Percentiles rank a stretch among this genome's conserved stretches.
These are phyloP conservation scores for Panopea generosa DNA, from an alignment of 2,888 invertebrate genomes.

Conservation along the genomic window DNA sequence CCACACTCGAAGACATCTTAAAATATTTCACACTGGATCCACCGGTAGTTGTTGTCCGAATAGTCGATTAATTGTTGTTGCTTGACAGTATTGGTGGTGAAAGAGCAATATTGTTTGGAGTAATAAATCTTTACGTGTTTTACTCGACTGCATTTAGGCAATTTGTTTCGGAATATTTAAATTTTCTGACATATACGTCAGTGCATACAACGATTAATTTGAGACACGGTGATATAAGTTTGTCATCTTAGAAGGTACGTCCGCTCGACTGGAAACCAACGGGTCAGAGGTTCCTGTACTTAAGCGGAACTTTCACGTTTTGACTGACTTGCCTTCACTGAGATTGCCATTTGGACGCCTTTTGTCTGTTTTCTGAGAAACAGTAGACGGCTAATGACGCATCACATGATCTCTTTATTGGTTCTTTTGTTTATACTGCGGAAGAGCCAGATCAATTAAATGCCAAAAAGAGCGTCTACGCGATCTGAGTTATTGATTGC, in stretches of 20 bases:
- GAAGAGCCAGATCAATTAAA: conserved; percentile 55
- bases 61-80: not conserved
- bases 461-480: conserved; percentile 38
- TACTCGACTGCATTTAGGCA: conserved; percentile 42
- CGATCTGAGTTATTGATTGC: conserved; percentile 37
- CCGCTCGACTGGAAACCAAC: conserved; percentile 45
- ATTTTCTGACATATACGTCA: conserved; percentile 53
- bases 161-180: conserved; percentile 56
- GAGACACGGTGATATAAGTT: conserved; percentile 26
- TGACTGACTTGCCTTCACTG: conserved; percentile 52
- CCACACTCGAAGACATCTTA: no score
- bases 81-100: not conserved
- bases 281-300: conserved; percentile 50
- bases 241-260: conserved; percentile 40
- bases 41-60: no score
- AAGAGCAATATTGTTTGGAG: conserved; percentile 21
- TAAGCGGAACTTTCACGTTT: conserved; percentile 41
- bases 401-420: conserved; percentile 51
- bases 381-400: conserved; percentile 52
- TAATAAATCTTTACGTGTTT: conserved; percentile 46
- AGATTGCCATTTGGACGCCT: conserved; percentile 53
- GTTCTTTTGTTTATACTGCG: conserved; percentile 36
- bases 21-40: no score
- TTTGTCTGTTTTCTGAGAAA: conserved; percentile 51
- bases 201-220: conserved; percentile 53